Evolutionary conservation across 2,797 vertebrate genomes (phyloP).

Genomic region (Chromobotia macracanthus): DNA sequence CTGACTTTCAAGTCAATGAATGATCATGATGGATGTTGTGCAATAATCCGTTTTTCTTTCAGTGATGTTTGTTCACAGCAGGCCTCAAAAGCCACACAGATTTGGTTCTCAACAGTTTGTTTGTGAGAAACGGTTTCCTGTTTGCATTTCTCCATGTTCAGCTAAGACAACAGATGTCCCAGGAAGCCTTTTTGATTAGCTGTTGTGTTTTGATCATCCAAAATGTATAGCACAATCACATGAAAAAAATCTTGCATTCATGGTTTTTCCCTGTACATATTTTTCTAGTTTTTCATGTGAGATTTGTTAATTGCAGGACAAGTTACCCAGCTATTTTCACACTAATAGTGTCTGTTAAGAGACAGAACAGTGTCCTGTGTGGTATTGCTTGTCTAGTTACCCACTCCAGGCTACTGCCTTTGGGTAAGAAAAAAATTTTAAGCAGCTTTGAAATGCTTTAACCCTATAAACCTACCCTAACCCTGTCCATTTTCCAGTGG

Average conservation of each 20-base stretch:
- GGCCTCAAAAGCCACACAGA: slow-evolving; percentile 6
- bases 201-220: slow-evolving; percentile 29
- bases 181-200: slow-evolving; percentile 12
- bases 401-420: slow-evolving; percentile 12
- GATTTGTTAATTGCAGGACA: neutral
- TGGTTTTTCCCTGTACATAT: slow-evolving; percentile 1
- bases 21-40: slow-evolving; percentile 42
- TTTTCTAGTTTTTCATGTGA: slow-evolving; percentile 14
- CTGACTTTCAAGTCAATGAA: slow-evolving; percentile 23
- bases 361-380: neutral
- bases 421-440: neutral
- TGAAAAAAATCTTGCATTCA: neutral
- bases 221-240: slow-evolving; percentile 15
- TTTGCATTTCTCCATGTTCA: slow-evolving; percentile 24
- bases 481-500: slow-evolving; percentile 25
- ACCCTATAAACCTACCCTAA: slow-evolving; percentile 28
- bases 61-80: slow-evolving; percentile 28
- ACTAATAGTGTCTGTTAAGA: slow-evolving; percentile 11
- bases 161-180: slow-evolving; percentile 34
- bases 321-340: slow-evolving; percentile 12
- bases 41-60: slow-evolving; percentile 39
- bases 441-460: slow-evolving; percentile 5
- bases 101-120: slow-evolving; percentile 12
- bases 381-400: slow-evolving; percentile 27
- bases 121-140: slow-evolving; percentile 17